A percentile compares a stretch with the other conserved stretches of the same genome.
These are phyloP conservation scores for Poecile atricapillus DNA, from an alignment of 2,113 vertebrate species.

Conservation along the genomic window DNA sequence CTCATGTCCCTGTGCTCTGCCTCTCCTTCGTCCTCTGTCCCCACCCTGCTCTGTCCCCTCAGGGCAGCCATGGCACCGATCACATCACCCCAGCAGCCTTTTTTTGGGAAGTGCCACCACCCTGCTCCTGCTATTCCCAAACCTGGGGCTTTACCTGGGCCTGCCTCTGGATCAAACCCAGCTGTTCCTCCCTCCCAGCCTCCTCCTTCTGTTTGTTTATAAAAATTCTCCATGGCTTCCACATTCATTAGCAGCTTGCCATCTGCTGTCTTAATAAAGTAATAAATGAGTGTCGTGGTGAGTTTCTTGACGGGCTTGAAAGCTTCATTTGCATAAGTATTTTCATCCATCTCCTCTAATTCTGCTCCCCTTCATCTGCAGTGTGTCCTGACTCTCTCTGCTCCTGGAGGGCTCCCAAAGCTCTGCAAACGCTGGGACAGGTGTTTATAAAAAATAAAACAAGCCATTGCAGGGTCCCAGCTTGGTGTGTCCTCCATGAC, in stretches of 20 bases:
- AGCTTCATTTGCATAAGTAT: slow-evolving; percentile 48
- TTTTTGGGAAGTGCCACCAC: neutral
- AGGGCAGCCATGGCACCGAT: neutral
- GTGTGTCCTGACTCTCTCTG: neutral
- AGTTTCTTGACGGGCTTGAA: slow-evolving; percentile 38
- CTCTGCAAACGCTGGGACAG: neutral
- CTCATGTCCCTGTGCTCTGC: accelerated
- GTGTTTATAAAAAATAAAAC: neutral
- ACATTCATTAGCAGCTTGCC: slow-evolving; percentile 67
- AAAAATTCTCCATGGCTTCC: slow-evolving; percentile 14
- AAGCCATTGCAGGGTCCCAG: neutral
- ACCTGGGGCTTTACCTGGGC: neutral
- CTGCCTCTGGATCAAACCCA: neutral
- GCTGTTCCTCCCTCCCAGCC: neutral
- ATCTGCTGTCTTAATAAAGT: slow-evolving; percentile 69
- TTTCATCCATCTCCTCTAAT: slow-evolving; percentile 16
- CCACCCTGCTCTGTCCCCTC: neutral
- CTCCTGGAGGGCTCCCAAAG: neutral
- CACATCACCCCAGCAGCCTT: neutral
- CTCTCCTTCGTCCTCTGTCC: neutral
- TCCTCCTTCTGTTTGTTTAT: slow-evolving; percentile 28
- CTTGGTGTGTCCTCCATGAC: neutral
- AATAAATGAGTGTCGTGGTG: slow-evolving; percentile 47
- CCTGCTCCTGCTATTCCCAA: neutral
- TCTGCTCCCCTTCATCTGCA: slow-evolving; percentile 12